Conservation (phyloP, 2,888 invertebrate genomes). For the Mycalesis mineus region DNA sequence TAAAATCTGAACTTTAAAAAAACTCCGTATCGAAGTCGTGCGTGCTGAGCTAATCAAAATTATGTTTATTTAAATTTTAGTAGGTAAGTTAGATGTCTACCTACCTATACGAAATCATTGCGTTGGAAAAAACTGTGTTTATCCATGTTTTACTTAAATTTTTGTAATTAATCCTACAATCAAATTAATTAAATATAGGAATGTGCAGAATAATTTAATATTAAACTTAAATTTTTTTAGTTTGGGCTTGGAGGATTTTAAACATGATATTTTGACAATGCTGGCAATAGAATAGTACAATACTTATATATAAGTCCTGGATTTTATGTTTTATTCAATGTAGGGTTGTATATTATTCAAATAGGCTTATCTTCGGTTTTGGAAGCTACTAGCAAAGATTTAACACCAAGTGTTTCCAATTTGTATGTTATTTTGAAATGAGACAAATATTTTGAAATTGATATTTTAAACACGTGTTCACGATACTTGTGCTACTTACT, state of each 20-base stretch:
- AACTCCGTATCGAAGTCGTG: constrained; percentile 13
- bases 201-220: too few relatives aligned
- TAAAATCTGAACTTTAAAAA: constrained; percentile 17
- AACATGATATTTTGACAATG: too few relatives aligned
- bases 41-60: constrained; percentile 18
- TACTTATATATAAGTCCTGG: too few relatives aligned
- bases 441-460: background rate
- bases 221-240: too few relatives aligned
- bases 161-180: too few relatives aligned
- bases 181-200: too few relatives aligned
- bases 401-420: background rate
- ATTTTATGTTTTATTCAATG: too few relatives aligned
- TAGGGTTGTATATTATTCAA: too few relatives aligned
- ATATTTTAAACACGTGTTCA: background rate
- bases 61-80: constrained; percentile 17
- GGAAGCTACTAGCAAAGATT: background rate
- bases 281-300: too few relatives aligned
- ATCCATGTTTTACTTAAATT: too few relatives aligned
- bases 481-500: background rate
- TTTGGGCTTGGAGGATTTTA: too few relatives aligned
- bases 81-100: background rate
- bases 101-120: background rate
- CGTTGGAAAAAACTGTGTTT: background rate
- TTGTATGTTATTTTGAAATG: background rate
- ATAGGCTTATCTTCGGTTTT: background rate